phyloP scores from a whole-genome alignment of 2,797 vertebrate genomes.

The Hyperoplus lanceolatus region DNA sequence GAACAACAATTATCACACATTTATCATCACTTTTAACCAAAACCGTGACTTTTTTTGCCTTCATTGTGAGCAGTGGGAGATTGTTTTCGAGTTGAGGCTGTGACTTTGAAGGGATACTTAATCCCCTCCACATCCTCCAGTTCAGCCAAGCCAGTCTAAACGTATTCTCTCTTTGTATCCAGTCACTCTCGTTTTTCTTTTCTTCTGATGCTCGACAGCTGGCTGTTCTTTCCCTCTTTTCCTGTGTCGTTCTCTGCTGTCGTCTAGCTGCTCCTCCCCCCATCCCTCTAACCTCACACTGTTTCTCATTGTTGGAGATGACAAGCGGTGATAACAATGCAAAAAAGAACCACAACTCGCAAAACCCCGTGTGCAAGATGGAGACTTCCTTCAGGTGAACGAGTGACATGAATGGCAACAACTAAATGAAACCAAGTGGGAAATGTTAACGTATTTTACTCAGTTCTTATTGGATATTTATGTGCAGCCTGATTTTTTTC shows the following conservation, averaged over 20 bases:
- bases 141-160: conserved; percentile 57
- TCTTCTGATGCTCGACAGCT: conserved; percentile 75
- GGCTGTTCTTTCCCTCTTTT: conserved; percentile 79
- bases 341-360: conserved; percentile 68
- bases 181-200: conserved; percentile 70
- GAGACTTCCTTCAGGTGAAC: conserved; percentile 57
- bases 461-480: neutral
- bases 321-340: conserved; percentile 82
- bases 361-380: conserved; percentile 29
- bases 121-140: conserved; percentile 61
- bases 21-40: too few species aligned
- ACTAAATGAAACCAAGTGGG: neutral
- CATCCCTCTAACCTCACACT: conserved; percentile 76
- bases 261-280: conserved; percentile 72
- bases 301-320: conserved; percentile 85
- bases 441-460: neutral
- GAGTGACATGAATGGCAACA: conserved; percentile 3
- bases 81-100: conserved; percentile 28
- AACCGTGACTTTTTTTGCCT: neutral
- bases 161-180: conserved; percentile 65
- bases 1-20: too few species aligned
- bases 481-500: neutral
- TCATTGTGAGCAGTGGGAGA: conserved; percentile 2
- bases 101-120: conserved; percentile 45
- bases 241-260: conserved; percentile 70